These are phyloP conservation scores for Dendrolimus houi DNA, from an alignment of 2,888 invertebrate species.

Conservation along the genomic window DNA sequence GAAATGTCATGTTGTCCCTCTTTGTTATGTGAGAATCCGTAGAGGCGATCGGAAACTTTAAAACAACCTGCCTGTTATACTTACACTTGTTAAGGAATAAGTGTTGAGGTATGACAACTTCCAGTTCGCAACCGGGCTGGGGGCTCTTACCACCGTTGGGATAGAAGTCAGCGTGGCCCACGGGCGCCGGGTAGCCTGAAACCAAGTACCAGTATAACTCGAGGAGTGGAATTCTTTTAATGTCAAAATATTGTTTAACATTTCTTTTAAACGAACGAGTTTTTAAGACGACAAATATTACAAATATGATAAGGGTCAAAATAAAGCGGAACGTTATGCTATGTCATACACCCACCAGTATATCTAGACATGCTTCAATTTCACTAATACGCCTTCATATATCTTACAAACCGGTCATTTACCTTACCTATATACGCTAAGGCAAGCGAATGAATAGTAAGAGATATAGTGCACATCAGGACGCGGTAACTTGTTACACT, in stretches of 20 bases:
- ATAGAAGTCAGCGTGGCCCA: constrained; percentile 80
- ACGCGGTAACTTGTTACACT: constrained; percentile 7
- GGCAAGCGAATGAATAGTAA: no score
- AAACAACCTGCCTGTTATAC: constrained; percentile 13
- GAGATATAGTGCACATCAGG: no score
- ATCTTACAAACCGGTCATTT: no score
- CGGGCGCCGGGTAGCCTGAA: constrained; percentile 56
- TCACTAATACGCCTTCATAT: no score
- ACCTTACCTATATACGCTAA: no score
- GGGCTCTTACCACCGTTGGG: constrained; percentile 79
- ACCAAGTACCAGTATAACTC: not conserved
- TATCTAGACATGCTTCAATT: no score
- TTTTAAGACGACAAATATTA: not conserved
- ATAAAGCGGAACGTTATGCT: not conserved
- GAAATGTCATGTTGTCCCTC: no score
- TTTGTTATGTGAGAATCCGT: no score
- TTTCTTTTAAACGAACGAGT: no score
- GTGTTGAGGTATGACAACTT: constrained; percentile 63
- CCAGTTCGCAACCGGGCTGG: constrained; percentile 78
- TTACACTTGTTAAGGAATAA: constrained; percentile 59
- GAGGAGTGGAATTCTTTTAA: no score
- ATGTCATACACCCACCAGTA: not conserved
- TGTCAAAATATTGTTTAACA: no score
- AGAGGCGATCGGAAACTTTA: no score
- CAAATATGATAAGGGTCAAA: not conserved